These are phyloP conservation scores for Perca flavescens DNA, from an alignment of 2,113 vertebrate species.

Conservation along the genomic window DNA sequence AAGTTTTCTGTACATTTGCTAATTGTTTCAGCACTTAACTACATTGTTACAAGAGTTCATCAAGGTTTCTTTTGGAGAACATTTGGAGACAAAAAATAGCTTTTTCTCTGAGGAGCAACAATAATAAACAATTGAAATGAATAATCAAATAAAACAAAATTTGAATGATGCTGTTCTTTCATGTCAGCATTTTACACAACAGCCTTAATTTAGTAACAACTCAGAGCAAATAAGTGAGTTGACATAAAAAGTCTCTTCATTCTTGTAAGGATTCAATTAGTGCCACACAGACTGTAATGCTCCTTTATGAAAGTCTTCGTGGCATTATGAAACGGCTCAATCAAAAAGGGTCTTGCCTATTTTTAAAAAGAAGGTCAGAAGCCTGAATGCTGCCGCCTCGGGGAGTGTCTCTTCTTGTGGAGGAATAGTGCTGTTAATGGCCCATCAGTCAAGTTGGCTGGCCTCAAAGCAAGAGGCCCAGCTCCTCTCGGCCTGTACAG, in stretches of 20 bases:
- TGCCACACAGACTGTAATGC: slow-evolving; percentile 37
- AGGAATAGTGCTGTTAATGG: slow-evolving; percentile 64
- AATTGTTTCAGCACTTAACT: neutral
- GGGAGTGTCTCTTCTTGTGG: slow-evolving; percentile 60
- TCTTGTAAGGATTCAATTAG: slow-evolving; percentile 39
- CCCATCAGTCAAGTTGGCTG: slow-evolving; percentile 65
- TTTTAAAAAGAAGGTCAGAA: slow-evolving; percentile 75
- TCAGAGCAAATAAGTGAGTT: neutral
- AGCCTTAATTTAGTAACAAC: neutral
- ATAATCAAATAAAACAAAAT: neutral
- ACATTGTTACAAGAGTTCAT: neutral
- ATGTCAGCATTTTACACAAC: neutral
- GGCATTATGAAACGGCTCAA: slow-evolving; percentile 52
- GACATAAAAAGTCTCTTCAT: slow-evolving; percentile 27
- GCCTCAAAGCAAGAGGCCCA: slow-evolving; percentile 65
- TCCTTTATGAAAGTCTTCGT: slow-evolving; percentile 23
- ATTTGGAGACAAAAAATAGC: neutral
- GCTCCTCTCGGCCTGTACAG: slow-evolving; percentile 33
- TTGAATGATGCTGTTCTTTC: accelerated
- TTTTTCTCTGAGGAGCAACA: neutral
- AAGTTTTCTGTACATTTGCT: no score
- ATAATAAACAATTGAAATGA: neutral
- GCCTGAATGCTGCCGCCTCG: slow-evolving; percentile 54
- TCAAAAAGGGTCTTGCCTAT: slow-evolving; percentile 68
- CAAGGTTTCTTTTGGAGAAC: no score